phyloP scores from a whole-genome alignment of 2,888 invertebrate species.

The Lordiphosa fenestrarum region DNA sequence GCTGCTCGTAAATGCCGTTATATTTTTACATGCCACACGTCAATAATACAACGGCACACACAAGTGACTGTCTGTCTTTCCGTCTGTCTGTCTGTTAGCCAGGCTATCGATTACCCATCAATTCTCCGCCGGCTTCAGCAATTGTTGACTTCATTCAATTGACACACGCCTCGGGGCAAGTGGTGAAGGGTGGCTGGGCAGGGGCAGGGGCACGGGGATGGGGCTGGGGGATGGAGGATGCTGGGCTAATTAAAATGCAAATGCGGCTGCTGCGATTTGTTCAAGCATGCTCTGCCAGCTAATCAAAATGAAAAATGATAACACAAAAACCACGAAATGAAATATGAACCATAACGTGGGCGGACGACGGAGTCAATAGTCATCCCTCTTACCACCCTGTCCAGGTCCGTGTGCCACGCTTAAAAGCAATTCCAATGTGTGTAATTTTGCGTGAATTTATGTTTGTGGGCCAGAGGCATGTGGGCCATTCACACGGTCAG shows the following conservation, averaged over 20 bases:
- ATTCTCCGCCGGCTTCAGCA: constrained; percentile 47
- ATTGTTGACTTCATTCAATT: constrained; percentile 65
- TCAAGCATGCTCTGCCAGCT: constrained; percentile 1
- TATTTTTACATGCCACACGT: constrained; percentile 66
- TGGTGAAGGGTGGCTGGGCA: constrained; percentile 1
- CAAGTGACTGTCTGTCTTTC: constrained; percentile 20
- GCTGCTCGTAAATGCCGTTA: constrained; percentile 48
- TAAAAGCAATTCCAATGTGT: constrained; percentile 63
- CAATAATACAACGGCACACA: constrained; percentile 45
- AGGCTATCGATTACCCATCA: constrained; percentile 68
- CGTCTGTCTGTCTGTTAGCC: constrained; percentile 20
- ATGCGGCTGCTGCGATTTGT: background rate
- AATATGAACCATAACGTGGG: constrained; percentile 1
- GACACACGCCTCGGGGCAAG: constrained; percentile 18
- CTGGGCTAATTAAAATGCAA: constrained; percentile 10
- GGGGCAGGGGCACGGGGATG: background rate
- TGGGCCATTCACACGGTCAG: constrained; percentile 12
- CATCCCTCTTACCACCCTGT: constrained; percentile 1
- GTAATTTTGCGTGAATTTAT: constrained; percentile 74
- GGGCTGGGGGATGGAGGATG: background rate
- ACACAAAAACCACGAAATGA: background rate
- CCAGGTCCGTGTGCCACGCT: constrained; percentile 12
- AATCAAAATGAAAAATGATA: constrained; percentile 14
- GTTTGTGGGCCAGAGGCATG: constrained; percentile 38
- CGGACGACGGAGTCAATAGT: constrained; percentile 5